Conservation (phyloP, 2,888 invertebrate species). For the Suillia variegata region DNA sequence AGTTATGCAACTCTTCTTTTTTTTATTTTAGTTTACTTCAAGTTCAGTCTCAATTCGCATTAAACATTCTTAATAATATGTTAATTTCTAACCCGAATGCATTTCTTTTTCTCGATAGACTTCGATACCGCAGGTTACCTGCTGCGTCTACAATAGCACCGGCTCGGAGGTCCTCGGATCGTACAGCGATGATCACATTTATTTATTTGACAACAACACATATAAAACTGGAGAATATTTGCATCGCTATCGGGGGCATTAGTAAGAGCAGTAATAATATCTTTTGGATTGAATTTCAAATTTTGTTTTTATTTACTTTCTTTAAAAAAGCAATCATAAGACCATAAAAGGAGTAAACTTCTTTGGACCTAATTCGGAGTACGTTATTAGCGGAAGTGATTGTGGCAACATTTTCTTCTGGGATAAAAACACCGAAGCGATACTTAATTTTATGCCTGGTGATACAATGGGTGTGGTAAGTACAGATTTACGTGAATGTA, state of each 20-base stretch:
- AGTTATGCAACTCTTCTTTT: background rate
- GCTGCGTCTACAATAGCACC: constrained; percentile 88
- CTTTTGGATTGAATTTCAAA: too few species aligned
- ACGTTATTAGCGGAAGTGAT: constrained; percentile 90
- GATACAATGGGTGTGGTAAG: constrained; percentile 82
- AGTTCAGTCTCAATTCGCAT: too few species aligned
- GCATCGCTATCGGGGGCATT: constrained; percentile 70
- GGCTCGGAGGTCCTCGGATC: constrained; percentile 91
- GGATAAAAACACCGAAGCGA: constrained; percentile 85
- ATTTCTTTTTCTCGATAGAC: constrained; percentile 32
- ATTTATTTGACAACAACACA: constrained; percentile 75
- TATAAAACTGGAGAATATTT: constrained; percentile 62
- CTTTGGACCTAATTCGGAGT: constrained; percentile 91
- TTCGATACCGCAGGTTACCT: constrained; percentile 72
- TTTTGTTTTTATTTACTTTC: background rate
- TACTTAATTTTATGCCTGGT: constrained; percentile 86
- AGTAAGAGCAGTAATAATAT: constrained; percentile 38
- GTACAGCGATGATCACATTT: constrained; percentile 92
- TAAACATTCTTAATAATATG: background rate
- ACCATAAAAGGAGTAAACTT: constrained; percentile 92
- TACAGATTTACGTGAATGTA: constrained; percentile 8
- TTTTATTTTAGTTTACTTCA: background rate
- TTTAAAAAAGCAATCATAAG: constrained; percentile 67
- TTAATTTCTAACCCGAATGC: too few species aligned
- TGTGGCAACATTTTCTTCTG: constrained; percentile 88